A percentile compares a stretch with the other conserved stretches of the same genome.
Conservation (phyloP, 2,113 vertebrate genomes). For the Casuarius casuarius region DNA sequence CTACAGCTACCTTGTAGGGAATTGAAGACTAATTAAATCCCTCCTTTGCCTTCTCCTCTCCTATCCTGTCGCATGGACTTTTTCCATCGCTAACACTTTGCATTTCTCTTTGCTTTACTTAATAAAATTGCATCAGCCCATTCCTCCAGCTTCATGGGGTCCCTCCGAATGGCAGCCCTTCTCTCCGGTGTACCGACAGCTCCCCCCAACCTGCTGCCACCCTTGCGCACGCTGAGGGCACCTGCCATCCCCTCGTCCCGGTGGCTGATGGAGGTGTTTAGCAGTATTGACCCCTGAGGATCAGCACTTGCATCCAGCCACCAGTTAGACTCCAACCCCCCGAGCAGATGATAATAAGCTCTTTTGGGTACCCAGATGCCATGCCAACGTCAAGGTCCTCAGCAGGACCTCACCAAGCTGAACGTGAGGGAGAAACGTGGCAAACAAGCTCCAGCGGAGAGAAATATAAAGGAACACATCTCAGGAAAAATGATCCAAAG, state of each 20-base stretch:
- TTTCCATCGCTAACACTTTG: not conserved
- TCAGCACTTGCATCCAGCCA: no score
- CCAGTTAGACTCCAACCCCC: no score
- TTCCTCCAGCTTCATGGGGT: not conserved
- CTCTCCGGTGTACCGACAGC: no score
- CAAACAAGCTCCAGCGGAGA: not conserved
- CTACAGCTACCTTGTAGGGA: not conserved
- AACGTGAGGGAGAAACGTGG: no score
- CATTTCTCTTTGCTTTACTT: not conserved
- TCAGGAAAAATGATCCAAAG: not conserved
- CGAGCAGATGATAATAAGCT: not conserved
- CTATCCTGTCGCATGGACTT: not conserved
- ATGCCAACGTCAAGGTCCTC: not conserved
- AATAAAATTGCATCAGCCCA: not conserved
- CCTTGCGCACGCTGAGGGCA: no score
- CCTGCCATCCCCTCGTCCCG: no score
- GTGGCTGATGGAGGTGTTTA: no score
- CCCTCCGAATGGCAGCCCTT: not conserved
- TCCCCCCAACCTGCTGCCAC: no score
- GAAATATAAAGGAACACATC: accelerated
- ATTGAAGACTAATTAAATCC: not conserved
- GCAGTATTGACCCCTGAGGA: no score
- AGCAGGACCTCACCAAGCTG: not conserved
- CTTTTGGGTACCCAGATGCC: not conserved
- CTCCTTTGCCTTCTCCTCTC: not conserved